Percentiles rank a stretch among this genome's conserved stretches.
These are phyloP conservation scores for Ctenodactylus gundi DNA, from an alignment of 2,113 vertebrate species.

Conservation along the genomic window DNA sequence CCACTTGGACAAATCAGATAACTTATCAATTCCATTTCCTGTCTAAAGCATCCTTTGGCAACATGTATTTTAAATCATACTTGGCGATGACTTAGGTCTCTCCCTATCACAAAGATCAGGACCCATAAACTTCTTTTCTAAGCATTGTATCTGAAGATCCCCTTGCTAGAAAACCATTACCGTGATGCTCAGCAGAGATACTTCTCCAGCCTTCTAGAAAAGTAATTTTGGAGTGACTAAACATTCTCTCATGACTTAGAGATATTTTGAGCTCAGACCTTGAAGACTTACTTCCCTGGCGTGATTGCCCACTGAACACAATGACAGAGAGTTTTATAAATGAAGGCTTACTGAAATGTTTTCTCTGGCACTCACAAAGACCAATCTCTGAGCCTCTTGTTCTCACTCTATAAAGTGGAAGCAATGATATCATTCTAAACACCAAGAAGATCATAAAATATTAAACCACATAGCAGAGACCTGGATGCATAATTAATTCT, in stretches of 20 bases:
- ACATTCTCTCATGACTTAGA: not conserved
- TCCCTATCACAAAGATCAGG: not conserved
- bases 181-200: not conserved
- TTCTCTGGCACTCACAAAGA: not conserved
- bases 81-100: not conserved
- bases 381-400: not conserved
- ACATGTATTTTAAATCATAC: not conserved
- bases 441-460: not conserved
- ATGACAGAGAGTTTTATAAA: not conserved
- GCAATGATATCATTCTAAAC: not conserved
- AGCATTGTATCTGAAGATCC: not conserved
- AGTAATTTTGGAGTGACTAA: not conserved
- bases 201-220: not conserved
- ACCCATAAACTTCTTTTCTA: not conserved
- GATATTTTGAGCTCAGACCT: not conserved
- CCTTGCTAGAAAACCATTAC: not conserved
- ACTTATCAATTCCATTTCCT: not conserved
- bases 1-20: not conserved
- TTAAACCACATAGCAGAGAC: not conserved
- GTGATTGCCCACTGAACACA: rapidly evolving
- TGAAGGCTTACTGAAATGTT: not conserved
- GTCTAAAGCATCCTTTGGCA: not conserved
- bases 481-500: not conserved
- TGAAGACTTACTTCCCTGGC: not conserved
- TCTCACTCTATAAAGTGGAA: not conserved